Evolutionary conservation across 2,113 vertebrate species (phyloP), one percentile per base, ranked within the genome.

Genomic region (Thamnaconus septentrionalis): DNA sequence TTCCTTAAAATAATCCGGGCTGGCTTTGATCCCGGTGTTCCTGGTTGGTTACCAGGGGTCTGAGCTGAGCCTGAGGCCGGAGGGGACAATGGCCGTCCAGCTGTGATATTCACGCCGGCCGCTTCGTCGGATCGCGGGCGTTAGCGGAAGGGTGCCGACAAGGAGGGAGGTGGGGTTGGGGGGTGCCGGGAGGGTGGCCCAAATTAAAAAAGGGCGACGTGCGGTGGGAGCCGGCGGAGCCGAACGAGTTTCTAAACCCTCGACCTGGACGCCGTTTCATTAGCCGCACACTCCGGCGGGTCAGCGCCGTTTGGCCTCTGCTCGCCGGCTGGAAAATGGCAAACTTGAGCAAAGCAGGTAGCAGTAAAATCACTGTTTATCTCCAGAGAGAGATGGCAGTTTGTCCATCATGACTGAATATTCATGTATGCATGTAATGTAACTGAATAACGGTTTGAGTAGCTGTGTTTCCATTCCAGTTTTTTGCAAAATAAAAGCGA

Each of bases 21-120:
- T 70, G 81, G 80, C 92, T 93, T 94, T 95, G 93, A 94, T 94
- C 92, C 91, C 18, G 68, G 4, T 84, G 80, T 86, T 79, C 82
- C 65, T 56, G 68, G 85, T 85, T 31, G 74, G 77, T 77, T 79
- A 87, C 81, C 78, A 58, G 75, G 82, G 80, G 71, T 80, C 18
- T 31, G 18, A 31, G 18, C 18, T 71, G 89, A 84, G 87, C 75
- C 78, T 42, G 75, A 80, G 79, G 75, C 75, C 18, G 12, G 31
- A 11, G 40, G 18, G 79, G 69, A 91, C 88, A 92, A 92, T 89
- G 85, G 84, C 74, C 12, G 78, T 80, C 90, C 90, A 90, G 89
- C 90, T 91, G 90, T 73, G 89, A 91, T 79, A 87, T 91, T 91
- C 89, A 91, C 75, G 59, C 71, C 59, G 69, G 66, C 18, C 0